A percentile compares a stretch with the other conserved stretches of the same genome.
These are phyloP conservation scores for Phylloscopus trochiloides DNA, from an alignment of 2,113 vertebrate genomes.

Conservation along the genomic window DNA sequence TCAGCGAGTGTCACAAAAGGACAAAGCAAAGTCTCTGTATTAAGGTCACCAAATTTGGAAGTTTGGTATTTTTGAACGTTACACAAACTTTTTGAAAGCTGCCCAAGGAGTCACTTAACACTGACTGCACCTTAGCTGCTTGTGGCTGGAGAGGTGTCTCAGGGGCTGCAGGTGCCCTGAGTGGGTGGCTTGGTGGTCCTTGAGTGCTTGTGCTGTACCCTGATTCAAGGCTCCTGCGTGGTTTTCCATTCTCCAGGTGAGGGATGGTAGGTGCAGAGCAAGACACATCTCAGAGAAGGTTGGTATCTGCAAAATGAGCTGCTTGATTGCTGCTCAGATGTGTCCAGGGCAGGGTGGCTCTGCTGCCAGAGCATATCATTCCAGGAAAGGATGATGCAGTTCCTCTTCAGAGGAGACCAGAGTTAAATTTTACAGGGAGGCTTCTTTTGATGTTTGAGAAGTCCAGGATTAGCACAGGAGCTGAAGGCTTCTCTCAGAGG, in stretches of 20 bases:
- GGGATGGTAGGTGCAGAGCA: not conserved
- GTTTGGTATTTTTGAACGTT: not conserved
- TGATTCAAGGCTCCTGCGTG: not conserved
- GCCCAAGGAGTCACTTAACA: not conserved
- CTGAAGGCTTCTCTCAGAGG: not conserved
- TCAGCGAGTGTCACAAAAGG: fast-evolving
- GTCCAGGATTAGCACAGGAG: not conserved
- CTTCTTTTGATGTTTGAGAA: not conserved
- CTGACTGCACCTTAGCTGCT: not conserved
- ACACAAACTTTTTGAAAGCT: not conserved
- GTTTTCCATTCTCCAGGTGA: fast-evolving
- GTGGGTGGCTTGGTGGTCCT: not conserved
- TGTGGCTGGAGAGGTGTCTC: not conserved
- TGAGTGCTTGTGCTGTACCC: not conserved
- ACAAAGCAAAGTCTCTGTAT: not conserved
- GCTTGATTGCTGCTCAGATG: not conserved
- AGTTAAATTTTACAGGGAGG: not conserved
- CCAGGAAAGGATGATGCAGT: fast-evolving
- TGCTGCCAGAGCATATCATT: fast-evolving
- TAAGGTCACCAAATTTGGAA: not conserved
- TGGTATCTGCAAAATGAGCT: not conserved
- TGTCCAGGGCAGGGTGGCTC: not conserved
- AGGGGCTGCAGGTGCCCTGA: fast-evolving
- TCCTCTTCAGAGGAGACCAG: fast-evolving
- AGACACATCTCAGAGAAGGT: fast-evolving